A percentile compares a stretch with the other conserved stretches of the same genome.
These are phyloP conservation scores for Spilarctia lutea DNA, from an alignment of 2,888 invertebrate species.

Conservation along the genomic window DNA sequence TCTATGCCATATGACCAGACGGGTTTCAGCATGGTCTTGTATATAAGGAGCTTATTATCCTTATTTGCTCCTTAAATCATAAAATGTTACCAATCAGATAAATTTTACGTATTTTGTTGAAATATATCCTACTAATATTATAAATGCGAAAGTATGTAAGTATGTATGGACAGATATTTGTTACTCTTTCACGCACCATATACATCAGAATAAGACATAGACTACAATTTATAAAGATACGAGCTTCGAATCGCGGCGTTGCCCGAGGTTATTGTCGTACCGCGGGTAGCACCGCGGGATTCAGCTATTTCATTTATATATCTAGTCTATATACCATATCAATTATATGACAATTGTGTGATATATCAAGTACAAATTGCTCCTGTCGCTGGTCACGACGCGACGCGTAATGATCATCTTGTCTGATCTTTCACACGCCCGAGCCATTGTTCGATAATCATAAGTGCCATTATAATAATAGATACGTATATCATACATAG, in stretches of 20 bases:
- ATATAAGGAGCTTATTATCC: too few species aligned
- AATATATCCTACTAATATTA: too few species aligned
- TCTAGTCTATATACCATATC: slow-evolving; percentile 38
- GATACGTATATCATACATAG: slow-evolving; percentile 23
- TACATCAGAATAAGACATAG: too few species aligned
- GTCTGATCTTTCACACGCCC: slow-evolving; percentile 51
- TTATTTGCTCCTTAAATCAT: not conserved
- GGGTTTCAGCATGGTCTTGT: too few species aligned
- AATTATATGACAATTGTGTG: slow-evolving; percentile 55
- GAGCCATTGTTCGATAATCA: slow-evolving; percentile 11
- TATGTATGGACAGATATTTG: too few species aligned
- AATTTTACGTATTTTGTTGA: not conserved
- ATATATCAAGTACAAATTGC: slow-evolving; percentile 56
- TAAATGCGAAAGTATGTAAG: too few species aligned
- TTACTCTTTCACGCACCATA: too few species aligned
- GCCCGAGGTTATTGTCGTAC: too few species aligned
- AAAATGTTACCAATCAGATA: not conserved
- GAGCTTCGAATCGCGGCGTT: too few species aligned
- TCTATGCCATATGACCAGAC: too few species aligned
- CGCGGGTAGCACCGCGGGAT: too few species aligned
- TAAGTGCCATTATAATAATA: slow-evolving; percentile 2
- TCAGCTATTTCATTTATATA: not conserved
- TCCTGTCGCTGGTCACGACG: slow-evolving; percentile 40
- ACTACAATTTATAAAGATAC: too few species aligned
- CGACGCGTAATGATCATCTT: slow-evolving; percentile 23